A percentile compares a stretch with the other conserved stretches of the same genome.
phyloP scores from a whole-genome alignment of 2,113 vertebrate species.

The Orthonyx spaldingii region DNA sequence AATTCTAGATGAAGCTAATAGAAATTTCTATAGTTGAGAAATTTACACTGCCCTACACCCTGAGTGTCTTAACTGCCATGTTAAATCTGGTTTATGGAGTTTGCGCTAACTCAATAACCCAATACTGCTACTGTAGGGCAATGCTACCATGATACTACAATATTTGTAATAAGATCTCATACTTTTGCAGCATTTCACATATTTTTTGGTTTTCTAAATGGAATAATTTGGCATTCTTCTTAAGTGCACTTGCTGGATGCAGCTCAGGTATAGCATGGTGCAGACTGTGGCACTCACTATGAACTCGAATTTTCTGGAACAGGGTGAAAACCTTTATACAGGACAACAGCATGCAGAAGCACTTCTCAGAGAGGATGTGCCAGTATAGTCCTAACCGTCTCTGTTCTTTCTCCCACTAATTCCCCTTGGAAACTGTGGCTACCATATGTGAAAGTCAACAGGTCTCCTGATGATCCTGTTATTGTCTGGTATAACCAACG shows the following conservation, averaged over 20 bases:
- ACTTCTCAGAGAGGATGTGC: background rate
- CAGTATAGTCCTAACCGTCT: background rate
- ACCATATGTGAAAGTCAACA: rapidly evolving
- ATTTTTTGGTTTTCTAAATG: background rate
- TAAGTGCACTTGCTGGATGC: background rate
- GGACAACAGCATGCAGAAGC: background rate
- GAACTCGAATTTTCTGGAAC: background rate
- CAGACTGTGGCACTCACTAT: background rate
- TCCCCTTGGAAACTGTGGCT: background rate
- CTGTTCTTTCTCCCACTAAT: background rate
- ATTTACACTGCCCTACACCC: background rate
- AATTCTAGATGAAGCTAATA: background rate
- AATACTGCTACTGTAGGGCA: rapidly evolving
- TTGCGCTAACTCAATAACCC: rapidly evolving
- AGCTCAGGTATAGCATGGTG: background rate
- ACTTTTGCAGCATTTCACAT: rapidly evolving
- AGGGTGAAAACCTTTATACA: background rate
- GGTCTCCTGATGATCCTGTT: background rate
- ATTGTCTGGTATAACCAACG: rapidly evolving
- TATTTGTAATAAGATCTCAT: background rate
- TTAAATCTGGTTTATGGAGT: background rate
- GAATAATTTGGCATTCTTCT: background rate
- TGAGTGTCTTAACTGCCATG: background rate
- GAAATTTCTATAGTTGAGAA: background rate
- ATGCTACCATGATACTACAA: background rate